phyloP scores from a whole-genome alignment of 1,140 invertebrate genomes.

The Lerema accius region DNA sequence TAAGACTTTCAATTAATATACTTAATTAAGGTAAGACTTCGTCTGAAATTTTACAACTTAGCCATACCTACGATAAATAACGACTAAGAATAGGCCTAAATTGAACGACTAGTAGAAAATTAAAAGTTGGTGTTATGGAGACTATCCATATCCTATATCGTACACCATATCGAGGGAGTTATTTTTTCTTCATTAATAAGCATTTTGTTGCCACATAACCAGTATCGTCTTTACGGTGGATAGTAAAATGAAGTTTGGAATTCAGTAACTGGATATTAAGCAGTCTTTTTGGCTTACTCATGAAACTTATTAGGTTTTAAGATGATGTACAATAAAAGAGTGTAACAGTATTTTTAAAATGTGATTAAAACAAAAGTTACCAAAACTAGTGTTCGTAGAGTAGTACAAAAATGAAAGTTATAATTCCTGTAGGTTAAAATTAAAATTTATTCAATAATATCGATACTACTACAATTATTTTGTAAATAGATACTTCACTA shows the following conservation, averaged over 20 bases:
- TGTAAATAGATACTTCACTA: constrained; percentile 60
- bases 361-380: constrained; percentile 54
- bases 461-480: constrained; percentile 24
- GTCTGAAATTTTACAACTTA: constrained; percentile 8
- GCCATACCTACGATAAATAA: too few species aligned
- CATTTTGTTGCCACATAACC: too few species aligned
- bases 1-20: constrained; percentile 39
- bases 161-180: too few species aligned
- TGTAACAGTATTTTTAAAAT: constrained; percentile 25
- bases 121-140: constrained; percentile 68
- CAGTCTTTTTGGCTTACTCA: too few species aligned
- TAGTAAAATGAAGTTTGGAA: too few species aligned
- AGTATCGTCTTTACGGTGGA: too few species aligned
- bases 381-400: constrained; percentile 54
- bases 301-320: too few species aligned
- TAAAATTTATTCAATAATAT: constrained; percentile 27
- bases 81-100: too few species aligned
- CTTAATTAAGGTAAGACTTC: constrained; percentile 15
- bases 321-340: constrained; percentile 2
- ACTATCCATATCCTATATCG: too few species aligned
- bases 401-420: constrained; percentile 35
- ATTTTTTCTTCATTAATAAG: too few species aligned
- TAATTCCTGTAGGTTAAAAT: constrained; percentile 28
- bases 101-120: constrained; percentile 48
- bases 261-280: too few species aligned